Conservation (phyloP, 2,797 vertebrate genomes). For the Intellagama lesueurii region DNA sequence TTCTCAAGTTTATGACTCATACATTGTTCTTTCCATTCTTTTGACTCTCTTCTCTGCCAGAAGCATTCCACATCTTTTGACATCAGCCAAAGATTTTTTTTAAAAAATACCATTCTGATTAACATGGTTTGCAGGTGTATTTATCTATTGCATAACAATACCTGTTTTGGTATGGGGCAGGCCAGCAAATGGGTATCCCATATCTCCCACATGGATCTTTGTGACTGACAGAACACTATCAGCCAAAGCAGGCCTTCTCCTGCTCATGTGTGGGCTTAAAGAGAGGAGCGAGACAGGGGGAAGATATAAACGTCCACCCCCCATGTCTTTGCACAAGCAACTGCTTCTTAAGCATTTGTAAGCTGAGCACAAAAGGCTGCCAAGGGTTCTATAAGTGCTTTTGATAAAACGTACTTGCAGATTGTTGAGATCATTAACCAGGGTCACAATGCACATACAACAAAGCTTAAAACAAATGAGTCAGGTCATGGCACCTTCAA, state of each 20-base stretch:
- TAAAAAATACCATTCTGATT: not conserved
- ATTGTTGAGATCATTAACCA: too few species aligned
- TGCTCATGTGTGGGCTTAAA: not conserved
- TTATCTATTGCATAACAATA: not conserved
- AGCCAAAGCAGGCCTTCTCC: not conserved
- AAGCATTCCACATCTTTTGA: constrained; percentile 1
- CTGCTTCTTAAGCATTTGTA: not conserved
- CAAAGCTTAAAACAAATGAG: too few species aligned
- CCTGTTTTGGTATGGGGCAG: not conserved
- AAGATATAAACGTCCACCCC: not conserved
- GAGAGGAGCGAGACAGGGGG: not conserved
- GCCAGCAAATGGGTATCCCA: not conserved
- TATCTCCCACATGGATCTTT: not conserved
- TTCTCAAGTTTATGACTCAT: not conserved
- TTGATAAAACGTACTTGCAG: not conserved
- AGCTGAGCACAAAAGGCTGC: not conserved
- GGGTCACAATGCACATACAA: too few species aligned
- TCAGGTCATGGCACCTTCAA: too few species aligned
- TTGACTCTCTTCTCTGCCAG: not conserved
- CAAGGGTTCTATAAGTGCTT: not conserved
- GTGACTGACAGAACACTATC: not conserved
- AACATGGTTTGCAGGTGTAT: not conserved
- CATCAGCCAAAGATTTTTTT: not conserved
- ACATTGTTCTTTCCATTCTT: constrained; percentile 1
- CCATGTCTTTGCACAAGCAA: not conserved